These are phyloP conservation scores for Rhinichthys klamathensis DNA, from an alignment of 2,113 vertebrate genomes.

Conservation along the genomic window DNA sequence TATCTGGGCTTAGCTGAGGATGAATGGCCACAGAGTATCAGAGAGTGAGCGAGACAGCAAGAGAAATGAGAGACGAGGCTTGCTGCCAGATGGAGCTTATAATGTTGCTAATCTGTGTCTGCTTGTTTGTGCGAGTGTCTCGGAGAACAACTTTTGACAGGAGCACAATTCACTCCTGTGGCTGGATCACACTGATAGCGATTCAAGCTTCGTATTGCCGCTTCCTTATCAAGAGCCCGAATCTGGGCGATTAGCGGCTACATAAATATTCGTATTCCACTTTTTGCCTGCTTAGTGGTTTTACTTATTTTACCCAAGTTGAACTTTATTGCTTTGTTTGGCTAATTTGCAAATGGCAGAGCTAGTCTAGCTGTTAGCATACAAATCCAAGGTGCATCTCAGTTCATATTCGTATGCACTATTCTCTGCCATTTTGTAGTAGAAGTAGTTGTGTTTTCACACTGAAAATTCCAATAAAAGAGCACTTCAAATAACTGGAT, in stretches of 20 bases:
- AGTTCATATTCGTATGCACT: not conserved
- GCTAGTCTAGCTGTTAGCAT: not conserved
- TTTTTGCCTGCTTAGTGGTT: not conserved
- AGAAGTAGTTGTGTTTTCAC: not conserved
- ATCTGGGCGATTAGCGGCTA: slow-evolving; percentile 47
- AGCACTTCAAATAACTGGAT: too few relatives aligned
- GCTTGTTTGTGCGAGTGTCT: slow-evolving; percentile 64
- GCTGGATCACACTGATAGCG: slow-evolving; percentile 48
- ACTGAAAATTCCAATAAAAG: too few relatives aligned
- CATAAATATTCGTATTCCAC: not conserved
- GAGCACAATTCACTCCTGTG: slow-evolving; percentile 54
- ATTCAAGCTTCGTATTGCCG: slow-evolving; percentile 36
- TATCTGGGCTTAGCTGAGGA: slow-evolving; percentile 45
- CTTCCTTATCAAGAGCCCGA: slow-evolving; percentile 36
- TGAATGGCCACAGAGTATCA: slow-evolving; percentile 40
- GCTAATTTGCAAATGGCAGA: not conserved
- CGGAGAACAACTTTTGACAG: slow-evolving; percentile 57
- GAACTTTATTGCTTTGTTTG: not conserved
- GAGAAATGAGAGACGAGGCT: slow-evolving; percentile 6
- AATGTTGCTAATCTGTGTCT: slow-evolving; percentile 65
- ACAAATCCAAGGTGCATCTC: not conserved
- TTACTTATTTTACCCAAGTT: not conserved
- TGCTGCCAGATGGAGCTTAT: slow-evolving; percentile 52
- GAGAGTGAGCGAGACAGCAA: slow-evolving; percentile 4
- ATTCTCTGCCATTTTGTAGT: not conserved